Percentiles rank a stretch among this genome's conserved stretches.
phyloP scores from a whole-genome alignment of 2,113 vertebrate species.

The Ramphastos sulfuratus region DNA sequence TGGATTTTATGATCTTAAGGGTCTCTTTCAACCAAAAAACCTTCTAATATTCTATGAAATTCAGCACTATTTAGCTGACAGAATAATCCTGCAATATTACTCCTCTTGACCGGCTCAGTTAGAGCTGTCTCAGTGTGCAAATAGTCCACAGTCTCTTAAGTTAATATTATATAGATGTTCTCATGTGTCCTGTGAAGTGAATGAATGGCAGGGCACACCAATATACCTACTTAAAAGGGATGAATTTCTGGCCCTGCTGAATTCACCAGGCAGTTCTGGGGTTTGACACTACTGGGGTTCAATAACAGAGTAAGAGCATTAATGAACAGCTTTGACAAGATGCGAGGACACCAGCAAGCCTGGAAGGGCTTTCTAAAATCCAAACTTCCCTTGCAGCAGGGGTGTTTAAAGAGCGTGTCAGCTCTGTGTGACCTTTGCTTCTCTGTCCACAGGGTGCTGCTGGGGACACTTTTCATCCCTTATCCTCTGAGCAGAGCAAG shows the following conservation, averaged over 20 bases:
- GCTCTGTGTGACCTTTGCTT: not conserved
- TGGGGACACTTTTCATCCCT: not conserved
- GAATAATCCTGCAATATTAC: not conserved
- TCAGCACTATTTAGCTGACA: not conserved
- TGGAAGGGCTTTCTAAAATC: not conserved
- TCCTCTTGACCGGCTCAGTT: not conserved
- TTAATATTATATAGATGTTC: not conserved
- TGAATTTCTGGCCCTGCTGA: not conserved
- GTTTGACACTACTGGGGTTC: not conserved
- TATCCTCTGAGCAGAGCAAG: not conserved
- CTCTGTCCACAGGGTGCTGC: fast-evolving
- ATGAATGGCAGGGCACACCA: not conserved
- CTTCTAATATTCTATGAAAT: not conserved
- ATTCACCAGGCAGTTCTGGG: not conserved
- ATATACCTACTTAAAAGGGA: not conserved
- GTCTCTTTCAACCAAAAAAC: no score
- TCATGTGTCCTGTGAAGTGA: fast-evolving
- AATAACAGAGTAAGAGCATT: not conserved
- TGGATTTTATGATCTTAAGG: no score
- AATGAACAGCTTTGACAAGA: fast-evolving
- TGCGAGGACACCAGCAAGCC: not conserved
- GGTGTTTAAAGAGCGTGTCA: fast-evolving
- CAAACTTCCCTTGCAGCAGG: not conserved
- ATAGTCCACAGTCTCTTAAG: not conserved
- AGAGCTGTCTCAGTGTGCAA: not conserved